Evolutionary conservation across 2,113 vertebrate genomes (phyloP).

Genomic region (Neotoma lepida): DNA sequence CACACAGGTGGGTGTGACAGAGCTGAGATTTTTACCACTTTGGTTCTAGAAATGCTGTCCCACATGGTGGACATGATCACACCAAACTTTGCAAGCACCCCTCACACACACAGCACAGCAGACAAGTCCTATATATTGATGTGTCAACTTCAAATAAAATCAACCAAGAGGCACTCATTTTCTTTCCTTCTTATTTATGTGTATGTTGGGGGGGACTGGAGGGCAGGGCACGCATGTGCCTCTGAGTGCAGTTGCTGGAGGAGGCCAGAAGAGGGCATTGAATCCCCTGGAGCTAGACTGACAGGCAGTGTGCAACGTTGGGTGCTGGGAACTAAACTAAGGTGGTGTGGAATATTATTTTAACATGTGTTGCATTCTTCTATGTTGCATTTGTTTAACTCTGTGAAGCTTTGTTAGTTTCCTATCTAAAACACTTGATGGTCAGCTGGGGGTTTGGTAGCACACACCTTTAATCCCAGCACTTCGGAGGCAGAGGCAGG

Average conservation of each 20-base stretch:
- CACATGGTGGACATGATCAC: neutral
- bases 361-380: too few species aligned
- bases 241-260: too few species aligned
- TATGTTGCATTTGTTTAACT: too few species aligned
- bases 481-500: too few species aligned
- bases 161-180: neutral
- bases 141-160: conserved; percentile 16
- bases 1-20: neutral
- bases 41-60: conserved; percentile 33
- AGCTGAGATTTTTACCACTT: conserved; percentile 1
- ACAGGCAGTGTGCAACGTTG: neutral
- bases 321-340: neutral
- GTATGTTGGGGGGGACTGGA: neutral
- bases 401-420: too few species aligned
- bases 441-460: too few species aligned
- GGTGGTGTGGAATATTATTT: neutral
- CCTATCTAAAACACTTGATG: too few species aligned
- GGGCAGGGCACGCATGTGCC: neutral
- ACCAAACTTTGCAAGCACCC: neutral
- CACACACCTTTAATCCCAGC: too few species aligned
- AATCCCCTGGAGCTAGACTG: neutral
- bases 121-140: neutral
- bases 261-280: neutral
- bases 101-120: neutral
- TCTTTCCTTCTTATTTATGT: neutral